phyloP scores from a whole-genome alignment of 2,113 vertebrate genomes.

The Cottus gobio region DNA sequence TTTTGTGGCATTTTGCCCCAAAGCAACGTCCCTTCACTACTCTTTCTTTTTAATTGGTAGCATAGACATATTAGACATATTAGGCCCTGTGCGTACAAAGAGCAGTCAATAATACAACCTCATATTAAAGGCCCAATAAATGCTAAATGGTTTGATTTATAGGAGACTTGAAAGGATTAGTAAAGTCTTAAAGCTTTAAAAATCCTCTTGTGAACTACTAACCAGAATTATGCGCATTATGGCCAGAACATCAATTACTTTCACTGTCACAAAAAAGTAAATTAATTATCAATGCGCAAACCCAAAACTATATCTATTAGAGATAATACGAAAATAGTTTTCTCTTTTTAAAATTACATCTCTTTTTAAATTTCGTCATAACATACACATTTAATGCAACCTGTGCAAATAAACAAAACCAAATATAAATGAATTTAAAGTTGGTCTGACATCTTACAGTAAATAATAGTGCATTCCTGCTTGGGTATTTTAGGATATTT shows the following conservation, averaged over 20 bases:
- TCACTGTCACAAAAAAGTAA: background rate
- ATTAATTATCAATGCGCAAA: background rate
- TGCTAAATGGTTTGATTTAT: background rate
- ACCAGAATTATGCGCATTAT: background rate
- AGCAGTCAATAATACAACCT: background rate
- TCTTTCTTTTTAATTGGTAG: background rate
- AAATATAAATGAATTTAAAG: background rate
- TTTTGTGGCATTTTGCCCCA: background rate
- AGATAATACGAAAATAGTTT: too few species aligned
- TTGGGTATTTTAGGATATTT: background rate
- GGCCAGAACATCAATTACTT: background rate
- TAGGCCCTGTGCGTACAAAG: background rate
- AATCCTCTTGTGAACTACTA: background rate
- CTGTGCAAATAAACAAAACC: background rate
- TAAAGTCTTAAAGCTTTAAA: background rate
- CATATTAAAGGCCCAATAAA: background rate
- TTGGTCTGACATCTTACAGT: background rate
- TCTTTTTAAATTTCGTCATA: background rate
- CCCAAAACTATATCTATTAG: background rate
- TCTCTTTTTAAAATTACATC: too few species aligned
- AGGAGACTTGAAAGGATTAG: background rate
- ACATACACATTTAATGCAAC: background rate
- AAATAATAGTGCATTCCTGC: background rate
- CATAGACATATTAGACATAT: background rate
- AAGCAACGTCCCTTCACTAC: too few species aligned